Evolutionary conservation across 2,888 invertebrate species (phyloP).

Genomic region (Agonopterix alstromeriana): DNA sequence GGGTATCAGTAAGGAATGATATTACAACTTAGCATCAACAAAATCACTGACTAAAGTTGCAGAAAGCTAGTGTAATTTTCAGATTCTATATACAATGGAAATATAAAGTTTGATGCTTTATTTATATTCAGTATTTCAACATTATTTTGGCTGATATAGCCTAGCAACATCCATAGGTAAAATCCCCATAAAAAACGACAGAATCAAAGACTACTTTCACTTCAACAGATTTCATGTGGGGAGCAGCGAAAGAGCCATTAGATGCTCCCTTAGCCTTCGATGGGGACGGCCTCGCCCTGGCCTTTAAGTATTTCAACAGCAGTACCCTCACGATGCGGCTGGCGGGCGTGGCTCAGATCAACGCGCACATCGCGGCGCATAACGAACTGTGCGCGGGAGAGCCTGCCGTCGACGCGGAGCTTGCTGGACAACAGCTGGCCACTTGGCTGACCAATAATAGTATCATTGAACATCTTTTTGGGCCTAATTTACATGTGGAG

Average conservation of each 20-base stretch:
- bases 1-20: too few relatives aligned
- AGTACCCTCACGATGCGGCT: conserved; percentile 95
- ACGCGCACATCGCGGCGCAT: conserved; percentile 93
- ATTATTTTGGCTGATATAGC: too few relatives aligned
- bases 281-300: conserved; percentile 90
- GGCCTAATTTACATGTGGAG: conserved; percentile 98
- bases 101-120: too few relatives aligned
- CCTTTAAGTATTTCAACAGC: conserved; percentile 97
- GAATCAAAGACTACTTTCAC: background rate
- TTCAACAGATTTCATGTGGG: conserved; percentile 92
- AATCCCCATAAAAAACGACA: background rate
- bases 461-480: conserved; percentile 95
- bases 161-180: too few relatives aligned
- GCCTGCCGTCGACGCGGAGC: conserved; percentile 89
- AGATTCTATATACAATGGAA: too few relatives aligned
- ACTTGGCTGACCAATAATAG: conserved; percentile 93
- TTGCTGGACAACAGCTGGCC: conserved; percentile 89
- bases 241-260: conserved; percentile 93
- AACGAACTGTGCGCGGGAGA: conserved; percentile 95
- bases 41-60: too few relatives aligned
- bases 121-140: too few relatives aligned
- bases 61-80: too few relatives aligned
- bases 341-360: conserved; percentile 96
- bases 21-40: too few relatives aligned
- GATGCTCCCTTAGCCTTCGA: conserved; percentile 92